Base-by-base conservation (phyloP, 2,888 invertebrate species). In the Abrostola triplasia region DNA sequence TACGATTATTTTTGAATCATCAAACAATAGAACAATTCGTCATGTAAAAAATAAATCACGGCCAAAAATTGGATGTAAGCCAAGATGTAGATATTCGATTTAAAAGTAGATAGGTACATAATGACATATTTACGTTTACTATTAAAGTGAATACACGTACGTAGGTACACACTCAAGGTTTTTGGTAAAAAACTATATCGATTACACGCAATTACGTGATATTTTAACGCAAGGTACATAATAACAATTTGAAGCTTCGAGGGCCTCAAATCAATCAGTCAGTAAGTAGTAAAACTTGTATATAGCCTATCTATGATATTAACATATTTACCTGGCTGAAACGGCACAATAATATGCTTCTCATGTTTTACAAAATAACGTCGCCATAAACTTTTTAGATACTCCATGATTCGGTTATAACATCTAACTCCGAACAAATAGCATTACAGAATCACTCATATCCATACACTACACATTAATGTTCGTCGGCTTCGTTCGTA, bases 271-370 rank as follows among this genome's bases (percentile, higher is more conserved):
- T 24, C 4, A 2, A 24, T 24, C 24, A 24, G 24, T 24, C 24
- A 24, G 24, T 24, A 24, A 24, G 24, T 24, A 24, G 24, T 24
- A 2, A 24, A 24, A 24, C 24, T 24, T 24, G 24, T 24, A 2
- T 24, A 24, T 2, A 24, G 24, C 24, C 24, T 24, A 24, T 24
- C 24, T 4, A 24, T 24, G 24, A 47, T 7, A 5, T 6, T 11
- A 10, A 42, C 24, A 7, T 42, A 42, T 13, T 67, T 88, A 94
- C 94, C 93, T 89, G 94, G 94, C 73, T 90, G 87, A 85, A 92
- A 94, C 6, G 94, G 94, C 59, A 94, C 86, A 67, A 92, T 92
- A 13, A 90, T 83, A 76, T 85, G 90, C 79, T 88, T 93, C 7
- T 86, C 88, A n/a, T 84, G 84, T 65, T 82, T 84, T 57, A 85